These are phyloP conservation scores for Drosophila emarginata DNA, from an alignment of 2,888 invertebrate genomes.

Conservation along the genomic window DNA sequence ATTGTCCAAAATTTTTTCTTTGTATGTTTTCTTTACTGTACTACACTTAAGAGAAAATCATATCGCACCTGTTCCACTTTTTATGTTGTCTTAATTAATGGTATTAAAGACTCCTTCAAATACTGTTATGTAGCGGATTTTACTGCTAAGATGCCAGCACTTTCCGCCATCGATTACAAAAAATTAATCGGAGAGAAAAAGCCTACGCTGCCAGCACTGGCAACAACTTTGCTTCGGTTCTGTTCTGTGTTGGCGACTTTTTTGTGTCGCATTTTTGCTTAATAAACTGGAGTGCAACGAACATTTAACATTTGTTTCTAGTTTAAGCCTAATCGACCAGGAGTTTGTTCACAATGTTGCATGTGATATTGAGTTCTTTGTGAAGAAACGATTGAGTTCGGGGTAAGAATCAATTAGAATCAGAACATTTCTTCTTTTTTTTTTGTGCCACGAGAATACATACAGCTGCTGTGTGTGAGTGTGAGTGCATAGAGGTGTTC, in stretches of 20 bases:
- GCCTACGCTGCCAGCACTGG: background rate
- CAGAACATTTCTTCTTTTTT: constrained; percentile 20
- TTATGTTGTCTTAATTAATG: no score
- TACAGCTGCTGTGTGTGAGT: constrained; percentile 30
- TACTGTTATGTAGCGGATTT: no score
- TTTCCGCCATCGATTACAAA: no score
- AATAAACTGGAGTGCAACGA: constrained; percentile 69
- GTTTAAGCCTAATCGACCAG: constrained; percentile 81
- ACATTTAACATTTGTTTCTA: constrained; percentile 70
- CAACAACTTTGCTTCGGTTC: background rate
- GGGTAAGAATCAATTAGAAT: constrained; percentile 77
- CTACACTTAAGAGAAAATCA: no score
- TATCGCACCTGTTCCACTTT: no score
- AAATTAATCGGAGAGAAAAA: no score
- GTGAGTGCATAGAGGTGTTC: constrained; percentile 24
- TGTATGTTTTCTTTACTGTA: no score
- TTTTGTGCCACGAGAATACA: constrained; percentile 40
- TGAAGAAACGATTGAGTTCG: constrained; percentile 76
- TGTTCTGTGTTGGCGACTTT: constrained; percentile 47
- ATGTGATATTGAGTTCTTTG: constrained; percentile 80
- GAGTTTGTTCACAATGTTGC: constrained; percentile 82
- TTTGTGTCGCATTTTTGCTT: constrained; percentile 58
- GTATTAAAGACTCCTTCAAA: no score
- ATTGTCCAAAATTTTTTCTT: no score
- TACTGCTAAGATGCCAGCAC: no score